Conservation (phyloP, 1,140 invertebrate genomes). For the Arctopsyche grandis region DNA sequence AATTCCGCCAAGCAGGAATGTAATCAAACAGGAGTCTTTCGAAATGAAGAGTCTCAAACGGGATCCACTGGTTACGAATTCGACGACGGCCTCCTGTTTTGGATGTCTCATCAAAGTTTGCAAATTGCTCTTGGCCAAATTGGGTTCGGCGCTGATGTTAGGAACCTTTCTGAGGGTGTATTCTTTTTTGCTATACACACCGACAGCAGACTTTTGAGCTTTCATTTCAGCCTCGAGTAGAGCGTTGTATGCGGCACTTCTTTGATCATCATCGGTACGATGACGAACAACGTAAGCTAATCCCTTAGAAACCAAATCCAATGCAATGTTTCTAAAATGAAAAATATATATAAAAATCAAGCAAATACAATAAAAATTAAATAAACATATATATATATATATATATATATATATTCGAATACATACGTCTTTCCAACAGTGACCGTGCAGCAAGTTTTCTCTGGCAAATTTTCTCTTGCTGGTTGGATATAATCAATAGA, state of each 20-base stretch:
- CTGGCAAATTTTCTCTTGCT: slow-evolving; percentile 90
- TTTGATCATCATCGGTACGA: slow-evolving; percentile 94
- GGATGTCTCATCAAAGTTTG: slow-evolving; percentile 88
- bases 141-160: slow-evolving; percentile 86
- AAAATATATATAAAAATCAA: slow-evolving; percentile 13
- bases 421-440: slow-evolving; percentile 82
- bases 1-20: slow-evolving; percentile 86
- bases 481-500: slow-evolving; percentile 97
- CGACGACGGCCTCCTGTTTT: slow-evolving; percentile 90
- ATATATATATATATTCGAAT: too few relatives aligned
- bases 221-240: slow-evolving; percentile 93
- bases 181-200: slow-evolving; percentile 88
- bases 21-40: slow-evolving; percentile 94
- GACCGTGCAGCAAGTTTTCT: slow-evolving; percentile 96
- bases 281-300: slow-evolving; percentile 93
- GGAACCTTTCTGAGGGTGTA: slow-evolving; percentile 84
- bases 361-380: slow-evolving; percentile 59
- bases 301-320: slow-evolving; percentile 92
- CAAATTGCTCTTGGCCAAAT: slow-evolving; percentile 91
- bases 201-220: slow-evolving; percentile 86
- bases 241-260: slow-evolving; percentile 93
- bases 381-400: too few relatives aligned
- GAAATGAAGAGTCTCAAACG: slow-evolving; percentile 92
- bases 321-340: slow-evolving; percentile 86
- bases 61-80: slow-evolving; percentile 95